These are phyloP conservation scores for Protobothrops flavoviridis DNA, from an alignment of 2,113 vertebrate genomes.

Conservation along the genomic window DNA sequence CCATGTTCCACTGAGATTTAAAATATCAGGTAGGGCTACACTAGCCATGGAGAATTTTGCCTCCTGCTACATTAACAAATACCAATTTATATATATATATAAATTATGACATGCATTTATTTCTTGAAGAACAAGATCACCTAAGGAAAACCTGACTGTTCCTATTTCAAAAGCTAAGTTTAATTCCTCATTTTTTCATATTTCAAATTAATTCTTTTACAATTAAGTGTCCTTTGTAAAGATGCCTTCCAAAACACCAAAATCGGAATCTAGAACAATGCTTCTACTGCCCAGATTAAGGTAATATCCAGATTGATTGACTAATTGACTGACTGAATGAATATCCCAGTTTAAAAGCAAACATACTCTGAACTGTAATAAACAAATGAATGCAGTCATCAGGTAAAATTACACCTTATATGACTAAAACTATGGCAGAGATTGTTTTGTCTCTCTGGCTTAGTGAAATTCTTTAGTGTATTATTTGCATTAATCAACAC, in stretches of 20 bases:
- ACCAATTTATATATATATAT: neutral
- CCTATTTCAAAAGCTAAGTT: neutral
- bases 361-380: neutral
- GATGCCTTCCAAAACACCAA: neutral
- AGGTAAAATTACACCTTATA: neutral
- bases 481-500: neutral
- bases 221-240: neutral
- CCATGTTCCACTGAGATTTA: slow-evolving; percentile 19
- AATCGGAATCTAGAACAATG: neutral
- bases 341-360: neutral
- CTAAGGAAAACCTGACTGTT: neutral
- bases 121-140: neutral
- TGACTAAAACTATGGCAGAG: neutral
- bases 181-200: neutral
- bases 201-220: neutral
- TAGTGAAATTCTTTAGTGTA: neutral
- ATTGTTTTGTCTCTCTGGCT: neutral
- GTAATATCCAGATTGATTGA: neutral
- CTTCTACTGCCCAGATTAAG: neutral
- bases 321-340: too few species aligned
- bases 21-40: slow-evolving; percentile 4
- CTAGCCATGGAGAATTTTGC: slow-evolving; percentile 42
- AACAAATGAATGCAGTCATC: neutral
- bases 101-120: neutral
- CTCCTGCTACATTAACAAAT: slow-evolving; percentile 41